phyloP scores from a whole-genome alignment of 2,888 invertebrate genomes.

The Prionchulus punctatus region DNA sequence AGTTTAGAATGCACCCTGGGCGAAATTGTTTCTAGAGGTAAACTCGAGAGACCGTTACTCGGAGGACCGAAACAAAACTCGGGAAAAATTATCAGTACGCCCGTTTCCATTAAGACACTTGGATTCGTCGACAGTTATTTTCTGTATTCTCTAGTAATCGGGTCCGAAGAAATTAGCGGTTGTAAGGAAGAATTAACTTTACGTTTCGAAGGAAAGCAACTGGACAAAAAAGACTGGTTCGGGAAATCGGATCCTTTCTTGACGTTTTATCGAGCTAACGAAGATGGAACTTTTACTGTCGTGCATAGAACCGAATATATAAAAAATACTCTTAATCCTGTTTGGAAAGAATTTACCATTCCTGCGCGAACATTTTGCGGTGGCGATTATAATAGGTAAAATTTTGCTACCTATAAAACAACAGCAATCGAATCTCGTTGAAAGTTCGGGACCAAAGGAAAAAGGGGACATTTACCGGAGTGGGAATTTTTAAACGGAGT shows the following conservation, averaged over 20 bases:
- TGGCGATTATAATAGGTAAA: constrained; percentile 26
- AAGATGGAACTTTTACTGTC: constrained; percentile 19
- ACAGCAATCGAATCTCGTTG: too few species aligned
- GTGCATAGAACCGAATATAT: constrained; percentile 39
- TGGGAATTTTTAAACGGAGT: too few species aligned
- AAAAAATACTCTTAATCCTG: constrained; percentile 41
- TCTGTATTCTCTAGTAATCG: constrained; percentile 7
- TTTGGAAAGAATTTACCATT: constrained; percentile 40
- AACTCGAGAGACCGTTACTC: neutral
- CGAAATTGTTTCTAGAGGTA: constrained; percentile 35
- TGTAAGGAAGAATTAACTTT: constrained; percentile 12
- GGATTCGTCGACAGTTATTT: too few species aligned
- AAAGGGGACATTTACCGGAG: too few species aligned
- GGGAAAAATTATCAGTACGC: constrained; percentile 5
- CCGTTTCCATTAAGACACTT: neutral
- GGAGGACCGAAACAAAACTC: neutral
- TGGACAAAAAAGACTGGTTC: constrained; percentile 25
- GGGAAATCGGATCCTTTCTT: constrained; percentile 26
- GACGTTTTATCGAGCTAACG: constrained; percentile 21
- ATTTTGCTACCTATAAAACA: too few species aligned
- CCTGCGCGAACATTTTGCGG: constrained; percentile 40
- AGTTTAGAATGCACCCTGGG: constrained; percentile 41
- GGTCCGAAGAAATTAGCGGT: constrained; percentile 12
- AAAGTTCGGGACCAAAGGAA: too few species aligned
- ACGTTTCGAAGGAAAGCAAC: constrained; percentile 11